Base-by-base conservation (phyloP, 1,140 invertebrate species). In the Orius insidiosus region DNA sequence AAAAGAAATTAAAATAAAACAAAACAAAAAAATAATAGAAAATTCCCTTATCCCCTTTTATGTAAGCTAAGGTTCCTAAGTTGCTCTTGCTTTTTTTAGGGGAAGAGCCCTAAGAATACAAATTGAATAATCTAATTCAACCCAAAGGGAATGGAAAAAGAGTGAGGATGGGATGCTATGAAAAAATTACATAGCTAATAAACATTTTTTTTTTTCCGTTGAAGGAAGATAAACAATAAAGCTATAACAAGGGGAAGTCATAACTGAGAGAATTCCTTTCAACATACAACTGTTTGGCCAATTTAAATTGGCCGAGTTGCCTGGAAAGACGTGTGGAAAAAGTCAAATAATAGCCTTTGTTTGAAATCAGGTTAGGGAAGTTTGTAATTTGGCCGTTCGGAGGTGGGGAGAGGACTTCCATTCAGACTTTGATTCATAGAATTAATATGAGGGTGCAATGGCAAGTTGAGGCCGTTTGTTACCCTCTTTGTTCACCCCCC, bases 381-480 rank as follows among this genome's bases (percentile, higher is more conserved):
- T 43, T 43, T 43, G 18, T 18, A 43, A 30, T 43, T 24, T 24
- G 24, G 24, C 24, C 7, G 24, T 24, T 24, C 24, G 24, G 24
- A 24, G 24, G 24, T 24, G 24, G 24, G 24, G 24, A 24, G 24
- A 24, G 24, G 24, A 24, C 24, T 43, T 18, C 41, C 41, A 43
- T 43, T 43, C 41, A 43, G 41, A 43, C 41, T 43, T 43, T 43
- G 41, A 43, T 43, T 43, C 41, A 43, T 43, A 43, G 41, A 43
- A 43, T 43, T 43, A 43, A 43, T 43, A 43, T 43, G 41, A 43
- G 41, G 24, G 41, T 30, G 41, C 24, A 30, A 16, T 43, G 41
- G 41, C 41, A 43, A 43, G 19, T 43, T 43, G 41, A 6, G 24
- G 31, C 41, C 41, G 41, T 43, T 43, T 43, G 41, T 43, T 43